These are phyloP conservation scores for Botrylloides violaceus DNA, from an alignment of 23 tunicate genomes.

Conservation along the genomic window DNA sequence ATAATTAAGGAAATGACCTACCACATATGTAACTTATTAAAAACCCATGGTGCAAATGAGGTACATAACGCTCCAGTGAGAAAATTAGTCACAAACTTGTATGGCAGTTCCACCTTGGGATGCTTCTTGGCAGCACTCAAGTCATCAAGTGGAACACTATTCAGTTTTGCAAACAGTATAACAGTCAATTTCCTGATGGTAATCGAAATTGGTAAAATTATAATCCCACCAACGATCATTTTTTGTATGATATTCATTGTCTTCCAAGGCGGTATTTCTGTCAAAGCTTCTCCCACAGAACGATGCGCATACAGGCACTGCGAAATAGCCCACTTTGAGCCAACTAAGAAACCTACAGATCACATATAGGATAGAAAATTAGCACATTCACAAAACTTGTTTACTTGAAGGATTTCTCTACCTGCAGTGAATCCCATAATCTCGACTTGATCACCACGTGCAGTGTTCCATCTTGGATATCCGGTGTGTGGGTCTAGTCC, in stretches of 20 bases:
- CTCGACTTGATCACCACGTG: slow-evolving; percentile 77
- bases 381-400: too few relatives aligned
- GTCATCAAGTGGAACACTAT: slow-evolving; percentile 4
- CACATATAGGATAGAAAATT: too few relatives aligned
- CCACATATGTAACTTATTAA: slow-evolving; percentile 36
- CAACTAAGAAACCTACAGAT: slow-evolving; percentile 47
- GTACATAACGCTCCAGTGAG: slow-evolving; percentile 46
- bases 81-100: slow-evolving; percentile 38
- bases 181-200: slow-evolving; percentile 24
- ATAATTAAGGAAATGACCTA: background rate
- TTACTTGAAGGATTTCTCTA: too few relatives aligned
- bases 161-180: slow-evolving; percentile 11
- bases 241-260: background rate
- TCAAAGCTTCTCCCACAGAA: background rate
- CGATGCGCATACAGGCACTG: background rate
- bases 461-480: slow-evolving; percentile 52
- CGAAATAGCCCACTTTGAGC: slow-evolving; percentile 31
- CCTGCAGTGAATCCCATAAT: slow-evolving; percentile 86
- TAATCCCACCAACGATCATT: slow-evolving; percentile 24
- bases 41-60: slow-evolving; percentile 32
- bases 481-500: slow-evolving; percentile 43
- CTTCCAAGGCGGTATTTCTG: background rate
- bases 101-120: slow-evolving; percentile 40
- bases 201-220: slow-evolving; percentile 18
- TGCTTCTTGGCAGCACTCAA: slow-evolving; percentile 27